Percentiles rank a stretch among this genome's conserved stretches.
phyloP scores from a whole-genome alignment of 2,113 vertebrate genomes.

The Hypomesus transpacificus region DNA sequence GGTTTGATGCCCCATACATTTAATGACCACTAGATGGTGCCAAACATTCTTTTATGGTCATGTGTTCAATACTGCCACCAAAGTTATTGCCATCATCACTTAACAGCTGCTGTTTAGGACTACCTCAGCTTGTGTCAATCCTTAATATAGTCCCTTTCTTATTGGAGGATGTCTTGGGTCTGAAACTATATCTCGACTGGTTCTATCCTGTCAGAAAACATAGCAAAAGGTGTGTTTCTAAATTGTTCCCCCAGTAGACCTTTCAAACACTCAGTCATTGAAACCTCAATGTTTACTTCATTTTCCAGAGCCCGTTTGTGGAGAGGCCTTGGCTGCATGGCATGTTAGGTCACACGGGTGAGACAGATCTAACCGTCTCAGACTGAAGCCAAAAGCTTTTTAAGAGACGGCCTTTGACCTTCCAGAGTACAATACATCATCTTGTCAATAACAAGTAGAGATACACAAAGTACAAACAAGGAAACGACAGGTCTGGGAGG shows the following conservation, averaged over 20 bases:
- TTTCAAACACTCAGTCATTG: neutral
- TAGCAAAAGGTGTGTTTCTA: neutral
- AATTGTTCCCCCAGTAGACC: neutral
- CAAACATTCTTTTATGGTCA: neutral
- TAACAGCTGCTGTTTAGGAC: no score
- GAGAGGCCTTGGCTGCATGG: no score
- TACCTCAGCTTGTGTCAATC: neutral
- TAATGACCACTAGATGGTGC: constrained; percentile 45
- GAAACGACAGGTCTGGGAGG: constrained; percentile 26
- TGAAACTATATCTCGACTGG: neutral
- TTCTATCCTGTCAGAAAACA: neutral
- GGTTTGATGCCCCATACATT: constrained; percentile 9
- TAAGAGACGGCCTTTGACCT: constrained; percentile 14
- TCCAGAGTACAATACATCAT: constrained; percentile 40
- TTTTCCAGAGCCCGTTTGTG: neutral
- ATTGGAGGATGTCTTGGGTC: neutral
- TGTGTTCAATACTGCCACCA: neutral
- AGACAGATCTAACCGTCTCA: constrained; percentile 16
- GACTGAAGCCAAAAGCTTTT: constrained; percentile 8
- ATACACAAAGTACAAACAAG: constrained; percentile 11
- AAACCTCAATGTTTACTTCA: neutral
- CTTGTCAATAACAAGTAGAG: constrained; percentile 38
- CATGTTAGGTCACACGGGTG: constrained; percentile 19
- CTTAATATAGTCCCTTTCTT: neutral
- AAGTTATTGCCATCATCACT: no score